A percentile compares a stretch with the other conserved stretches of the same genome.
phyloP scores from a whole-genome alignment of 2,797 vertebrate genomes.

The Cossypha polioptera region DNA sequence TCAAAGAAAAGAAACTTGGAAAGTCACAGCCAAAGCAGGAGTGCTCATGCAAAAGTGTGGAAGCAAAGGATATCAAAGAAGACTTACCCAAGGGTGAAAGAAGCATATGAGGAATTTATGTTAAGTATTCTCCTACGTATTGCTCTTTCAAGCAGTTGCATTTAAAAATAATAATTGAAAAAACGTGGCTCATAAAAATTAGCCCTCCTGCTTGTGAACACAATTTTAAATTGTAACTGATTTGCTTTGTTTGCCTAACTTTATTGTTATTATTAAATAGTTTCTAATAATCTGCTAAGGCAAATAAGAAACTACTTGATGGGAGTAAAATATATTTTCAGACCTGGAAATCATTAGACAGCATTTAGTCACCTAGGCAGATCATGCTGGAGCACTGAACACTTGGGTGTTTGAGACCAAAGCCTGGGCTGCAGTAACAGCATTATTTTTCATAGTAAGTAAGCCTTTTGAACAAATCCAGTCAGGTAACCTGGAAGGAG shows the following conservation, averaged over 20 bases:
- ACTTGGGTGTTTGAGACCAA: neutral
- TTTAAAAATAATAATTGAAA: conserved; percentile 12
- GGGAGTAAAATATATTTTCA: conserved; percentile 28
- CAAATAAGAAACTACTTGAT: neutral
- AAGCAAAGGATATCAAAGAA: neutral
- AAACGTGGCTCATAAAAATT: neutral
- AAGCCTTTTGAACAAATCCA: neutral
- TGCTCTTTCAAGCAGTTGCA: neutral
- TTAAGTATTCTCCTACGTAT: neutral
- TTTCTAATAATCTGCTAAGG: conserved; percentile 34
- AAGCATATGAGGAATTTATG: neutral
- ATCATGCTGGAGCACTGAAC: neutral
- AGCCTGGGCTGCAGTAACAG: neutral
- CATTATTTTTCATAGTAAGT: neutral
- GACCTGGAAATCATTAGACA: neutral
- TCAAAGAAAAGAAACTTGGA: neutral
- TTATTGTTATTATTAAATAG: neutral
- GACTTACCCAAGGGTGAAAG: neutral
- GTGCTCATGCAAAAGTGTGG: neutral
- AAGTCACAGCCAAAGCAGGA: neutral
- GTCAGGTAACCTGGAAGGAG: neutral
- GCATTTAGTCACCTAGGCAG: neutral
- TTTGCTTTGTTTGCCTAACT: conserved; percentile 37
- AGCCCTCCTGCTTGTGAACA: neutral
- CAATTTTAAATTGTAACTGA: neutral